Percentiles rank a stretch among this genome's conserved stretches.
Evolutionary conservation across 1,140 invertebrate species (phyloP).

Genomic region (Lepidostoma basale): DNA sequence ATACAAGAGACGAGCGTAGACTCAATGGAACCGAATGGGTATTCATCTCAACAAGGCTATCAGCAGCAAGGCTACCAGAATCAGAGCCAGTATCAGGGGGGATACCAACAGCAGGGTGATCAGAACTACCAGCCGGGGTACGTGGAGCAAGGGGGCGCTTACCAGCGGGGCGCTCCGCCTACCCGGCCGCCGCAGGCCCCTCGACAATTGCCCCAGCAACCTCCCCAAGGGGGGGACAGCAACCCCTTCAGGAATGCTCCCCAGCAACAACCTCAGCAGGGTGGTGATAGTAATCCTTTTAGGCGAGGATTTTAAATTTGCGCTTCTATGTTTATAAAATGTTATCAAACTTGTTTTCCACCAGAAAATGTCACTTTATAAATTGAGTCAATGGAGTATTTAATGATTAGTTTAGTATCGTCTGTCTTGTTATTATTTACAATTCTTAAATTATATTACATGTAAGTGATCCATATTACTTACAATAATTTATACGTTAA

Average conservation of each 20-base stretch:
- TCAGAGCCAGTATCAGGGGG: conserved; percentile 50
- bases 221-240: conserved; percentile 57
- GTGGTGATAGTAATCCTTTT: conserved; percentile 64
- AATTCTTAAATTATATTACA: no score
- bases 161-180: conserved; percentile 56
- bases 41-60: conserved; percentile 48
- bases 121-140: conserved; percentile 52
- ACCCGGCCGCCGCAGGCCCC: conserved; percentile 51
- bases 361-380: no score
- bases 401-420: no score
- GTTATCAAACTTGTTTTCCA: no score
- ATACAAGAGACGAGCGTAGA: conserved; percentile 75
- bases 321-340: no score
- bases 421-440: no score
- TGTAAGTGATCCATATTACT: no score
- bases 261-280: conserved; percentile 47
- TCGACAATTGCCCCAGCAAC: conserved; percentile 50
- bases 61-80: conserved; percentile 58
- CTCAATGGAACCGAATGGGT: conserved; percentile 49
- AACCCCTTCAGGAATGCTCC: conserved; percentile 62
- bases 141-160: conserved; percentile 51
- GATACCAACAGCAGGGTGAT: conserved; percentile 52
- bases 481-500: no score
- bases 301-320: conserved; percentile 49
- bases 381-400: no score